These are phyloP conservation scores for Amphiduros pacificus DNA, from an alignment of 2,888 invertebrate species.

Conservation along the genomic window DNA sequence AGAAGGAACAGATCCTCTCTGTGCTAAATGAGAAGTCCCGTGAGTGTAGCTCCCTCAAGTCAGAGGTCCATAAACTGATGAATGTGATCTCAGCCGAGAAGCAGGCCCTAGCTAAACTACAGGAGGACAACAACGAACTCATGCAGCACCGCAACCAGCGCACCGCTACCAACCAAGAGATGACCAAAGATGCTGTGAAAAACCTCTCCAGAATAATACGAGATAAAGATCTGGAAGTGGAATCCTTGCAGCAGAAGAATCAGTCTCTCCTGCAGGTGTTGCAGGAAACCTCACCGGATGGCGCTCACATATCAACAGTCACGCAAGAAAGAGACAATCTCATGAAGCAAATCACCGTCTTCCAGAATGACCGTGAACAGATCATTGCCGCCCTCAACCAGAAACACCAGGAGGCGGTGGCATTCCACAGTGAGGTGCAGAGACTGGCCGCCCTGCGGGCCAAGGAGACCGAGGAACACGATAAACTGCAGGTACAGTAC, in stretches of 20 bases:
- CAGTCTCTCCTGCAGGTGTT: conserved; percentile 52
- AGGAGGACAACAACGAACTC: conserved; percentile 51
- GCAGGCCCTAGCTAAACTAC: conserved; percentile 54
- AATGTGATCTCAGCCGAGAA: conserved; percentile 55
- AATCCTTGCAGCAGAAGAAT: conserved; percentile 58
- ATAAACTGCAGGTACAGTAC: conserved; percentile 47
- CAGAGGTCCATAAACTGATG: conserved; percentile 58
- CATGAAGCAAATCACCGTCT: conserved; percentile 74
- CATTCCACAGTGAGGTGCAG: conserved; percentile 84
- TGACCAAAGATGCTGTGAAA: conserved; percentile 59
- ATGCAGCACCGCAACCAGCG: conserved; percentile 21
- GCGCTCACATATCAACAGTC: conserved; percentile 35
- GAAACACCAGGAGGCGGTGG: conserved; percentile 83
- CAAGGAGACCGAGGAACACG: conserved; percentile 40
- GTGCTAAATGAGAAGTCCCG: conserved; percentile 59
- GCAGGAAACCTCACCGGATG: conserved; percentile 39
- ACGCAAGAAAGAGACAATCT: conserved; percentile 57
- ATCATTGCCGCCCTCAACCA: conserved; percentile 66
- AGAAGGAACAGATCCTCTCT: conserved; percentile 58
- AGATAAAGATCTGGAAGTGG: conserved; percentile 61
- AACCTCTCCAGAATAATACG: conserved; percentile 58
- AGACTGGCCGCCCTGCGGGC: conserved; percentile 63
- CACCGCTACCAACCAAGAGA: conserved; percentile 46
- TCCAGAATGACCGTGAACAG: conserved; percentile 58
- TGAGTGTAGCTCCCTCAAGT: conserved; percentile 55